Evolutionary conservation across 1,140 invertebrate species (phyloP).

Genomic region (Drosophila varians): DNA sequence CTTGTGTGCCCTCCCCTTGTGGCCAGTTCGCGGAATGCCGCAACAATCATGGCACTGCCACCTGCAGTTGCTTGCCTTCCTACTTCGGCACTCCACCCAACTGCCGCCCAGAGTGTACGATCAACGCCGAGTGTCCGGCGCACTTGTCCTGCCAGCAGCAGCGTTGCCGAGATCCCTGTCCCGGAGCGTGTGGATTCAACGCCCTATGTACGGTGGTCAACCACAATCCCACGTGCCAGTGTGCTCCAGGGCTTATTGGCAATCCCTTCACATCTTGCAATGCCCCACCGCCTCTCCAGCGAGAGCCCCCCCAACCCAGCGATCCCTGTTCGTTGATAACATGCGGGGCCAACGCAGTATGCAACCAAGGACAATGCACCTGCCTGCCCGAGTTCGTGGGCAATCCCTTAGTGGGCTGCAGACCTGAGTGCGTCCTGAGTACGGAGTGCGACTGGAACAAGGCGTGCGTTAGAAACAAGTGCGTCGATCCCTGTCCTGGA

Average conservation of each 20-base stretch:
- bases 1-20: slow-evolving; percentile 91
- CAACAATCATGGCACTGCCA: slow-evolving; percentile 86
- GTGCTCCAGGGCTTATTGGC: slow-evolving; percentile 85
- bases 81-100: slow-evolving; percentile 90
- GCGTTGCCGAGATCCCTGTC: slow-evolving; percentile 92
- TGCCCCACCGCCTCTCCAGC: slow-evolving; percentile 68
- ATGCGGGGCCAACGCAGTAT: slow-evolving; percentile 88
- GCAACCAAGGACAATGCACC: slow-evolving; percentile 84
- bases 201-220: slow-evolving; percentile 87
- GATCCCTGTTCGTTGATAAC: slow-evolving; percentile 86
- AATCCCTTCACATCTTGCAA: slow-evolving; percentile 83
- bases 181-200: slow-evolving; percentile 91
- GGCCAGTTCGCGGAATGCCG: slow-evolving; percentile 85
- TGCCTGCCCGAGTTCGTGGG: slow-evolving; percentile 88
- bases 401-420: slow-evolving; percentile 87
- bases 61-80: slow-evolving; percentile 89
- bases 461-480: slow-evolving; percentile 90
- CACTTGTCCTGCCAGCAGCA: slow-evolving; percentile 90
- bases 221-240: slow-evolving; percentile 88
- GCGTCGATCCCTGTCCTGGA: slow-evolving; percentile 89
- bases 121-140: slow-evolving; percentile 89
- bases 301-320: slow-evolving; percentile 14
- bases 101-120: slow-evolving; percentile 90
- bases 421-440: slow-evolving; percentile 93
- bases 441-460: slow-evolving; percentile 90